Conservation (phyloP, 2,113 vertebrate genomes). For the Amblyopsis rosae region DNA sequence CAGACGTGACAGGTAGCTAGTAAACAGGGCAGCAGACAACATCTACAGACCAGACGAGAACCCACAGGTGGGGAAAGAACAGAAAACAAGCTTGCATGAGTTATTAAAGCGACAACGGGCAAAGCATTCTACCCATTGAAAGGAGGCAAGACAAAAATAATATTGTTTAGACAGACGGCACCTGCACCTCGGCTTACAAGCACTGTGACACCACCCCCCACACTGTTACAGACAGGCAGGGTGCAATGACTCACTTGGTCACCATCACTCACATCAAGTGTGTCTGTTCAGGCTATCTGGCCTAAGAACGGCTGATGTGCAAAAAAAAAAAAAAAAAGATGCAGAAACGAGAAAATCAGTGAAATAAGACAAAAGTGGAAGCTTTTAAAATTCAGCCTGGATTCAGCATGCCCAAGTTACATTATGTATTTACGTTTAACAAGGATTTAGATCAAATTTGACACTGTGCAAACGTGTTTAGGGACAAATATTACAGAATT, state of each 20-base stretch:
- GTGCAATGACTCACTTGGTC: conserved; percentile 99
- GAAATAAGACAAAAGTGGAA: conserved; percentile 93
- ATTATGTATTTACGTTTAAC: conserved; percentile 42
- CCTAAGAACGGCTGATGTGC: conserved; percentile 99
- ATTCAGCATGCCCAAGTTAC: conserved; percentile 67
- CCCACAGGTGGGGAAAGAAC: conserved; percentile 11
- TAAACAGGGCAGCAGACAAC: conserved; percentile 27
- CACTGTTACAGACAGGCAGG: conserved; percentile 84
- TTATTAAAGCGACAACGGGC: conserved; percentile 73
- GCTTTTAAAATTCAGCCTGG: conserved; percentile 65
- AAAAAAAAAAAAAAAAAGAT: conserved; percentile 79
- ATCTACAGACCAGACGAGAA: conserved; percentile 72
- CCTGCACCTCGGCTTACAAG: conserved; percentile 74
- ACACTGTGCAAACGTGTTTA: neutral
- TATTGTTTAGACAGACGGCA: conserved; percentile 86
- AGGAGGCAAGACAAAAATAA: conserved; percentile 67
- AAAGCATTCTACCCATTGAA: conserved; percentile 69
- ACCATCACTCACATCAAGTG: conserved; percentile 99
- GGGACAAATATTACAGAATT: neutral
- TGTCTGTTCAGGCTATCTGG: conserved; percentile 99
- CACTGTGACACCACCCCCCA: conserved; percentile 28
- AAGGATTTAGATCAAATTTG: conserved; percentile 25
- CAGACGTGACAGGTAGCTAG: conserved; percentile 6
- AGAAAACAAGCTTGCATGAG: conserved; percentile 74
- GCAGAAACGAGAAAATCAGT: conserved; percentile 79